Conservation (phyloP, 2,113 vertebrate species). For the Psettodes erumei region DNA sequence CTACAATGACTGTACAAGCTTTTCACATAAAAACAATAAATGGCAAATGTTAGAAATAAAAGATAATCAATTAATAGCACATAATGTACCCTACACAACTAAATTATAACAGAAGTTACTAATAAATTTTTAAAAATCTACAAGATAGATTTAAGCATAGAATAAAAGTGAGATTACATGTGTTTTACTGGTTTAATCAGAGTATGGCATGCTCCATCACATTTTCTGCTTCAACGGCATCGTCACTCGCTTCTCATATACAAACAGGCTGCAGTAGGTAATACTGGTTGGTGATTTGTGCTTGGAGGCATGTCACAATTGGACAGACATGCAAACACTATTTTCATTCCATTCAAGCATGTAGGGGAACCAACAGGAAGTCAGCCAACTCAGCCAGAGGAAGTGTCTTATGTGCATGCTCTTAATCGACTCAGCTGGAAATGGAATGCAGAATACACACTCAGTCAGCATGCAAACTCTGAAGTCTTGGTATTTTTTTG, state of each 20-base stretch:
- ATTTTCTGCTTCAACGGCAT: background rate
- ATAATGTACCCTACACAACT: background rate
- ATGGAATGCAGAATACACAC: no score
- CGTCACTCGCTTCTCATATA: background rate
- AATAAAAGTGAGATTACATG: background rate
- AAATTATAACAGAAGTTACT: background rate
- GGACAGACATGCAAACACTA: background rate
- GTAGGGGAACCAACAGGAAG: slow-evolving; percentile 1
- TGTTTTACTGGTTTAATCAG: background rate
- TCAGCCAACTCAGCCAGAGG: background rate
- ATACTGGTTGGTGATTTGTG: background rate
- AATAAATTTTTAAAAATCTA: background rate
- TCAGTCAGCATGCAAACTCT: background rate
- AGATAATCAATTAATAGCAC: background rate
- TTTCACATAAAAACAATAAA: background rate
- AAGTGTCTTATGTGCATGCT: background rate
- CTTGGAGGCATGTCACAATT: background rate
- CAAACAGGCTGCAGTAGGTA: background rate
- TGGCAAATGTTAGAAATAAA: background rate
- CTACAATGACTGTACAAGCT: background rate
- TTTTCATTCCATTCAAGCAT: background rate
- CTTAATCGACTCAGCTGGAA: background rate
- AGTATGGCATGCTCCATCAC: background rate
- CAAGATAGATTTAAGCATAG: background rate
- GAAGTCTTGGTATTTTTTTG: background rate